Conservation (phyloP, 2,113 vertebrate species). For the Thermophis baileyi region DNA sequence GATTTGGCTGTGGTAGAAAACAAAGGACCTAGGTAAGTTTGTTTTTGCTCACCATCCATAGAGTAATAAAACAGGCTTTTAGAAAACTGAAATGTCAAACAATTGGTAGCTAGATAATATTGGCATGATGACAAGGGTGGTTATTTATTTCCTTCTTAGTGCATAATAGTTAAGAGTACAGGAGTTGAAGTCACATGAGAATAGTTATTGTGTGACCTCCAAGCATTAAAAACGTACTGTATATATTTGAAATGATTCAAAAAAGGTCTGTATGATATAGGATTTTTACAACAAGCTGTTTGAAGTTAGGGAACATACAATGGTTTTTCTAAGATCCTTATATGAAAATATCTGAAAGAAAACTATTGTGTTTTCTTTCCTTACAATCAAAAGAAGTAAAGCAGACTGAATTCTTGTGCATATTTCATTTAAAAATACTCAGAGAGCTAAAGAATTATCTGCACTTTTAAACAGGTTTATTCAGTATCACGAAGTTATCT, state of each 20-base stretch:
- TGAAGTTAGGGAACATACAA: conserved; percentile 23
- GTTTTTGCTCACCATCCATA: neutral
- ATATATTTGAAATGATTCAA: conserved; percentile 9
- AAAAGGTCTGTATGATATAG: conserved; percentile 22
- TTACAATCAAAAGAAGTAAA: conserved; percentile 33
- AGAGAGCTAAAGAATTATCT: neutral
- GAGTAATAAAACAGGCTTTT: neutral
- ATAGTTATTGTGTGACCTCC: conserved; percentile 62
- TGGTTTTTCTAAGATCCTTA: conserved; percentile 27
- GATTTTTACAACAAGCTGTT: rapidly evolving
- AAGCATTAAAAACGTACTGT: conserved; percentile 50
- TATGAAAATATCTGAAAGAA: conserved; percentile 41
- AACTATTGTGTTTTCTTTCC: conserved; percentile 27
- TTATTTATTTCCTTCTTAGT: conserved; percentile 37
- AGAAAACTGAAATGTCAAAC: conserved; percentile 15
- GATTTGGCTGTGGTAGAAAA: conserved; percentile 4
- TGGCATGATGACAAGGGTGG: conserved; percentile 28
- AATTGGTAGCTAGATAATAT: conserved; percentile 18
- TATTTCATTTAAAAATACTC: neutral
- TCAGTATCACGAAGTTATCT: neutral
- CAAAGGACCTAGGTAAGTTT: neutral
- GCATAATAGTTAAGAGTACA: conserved; percentile 11
- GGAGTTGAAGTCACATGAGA: conserved; percentile 42
- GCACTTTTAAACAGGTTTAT: neutral
- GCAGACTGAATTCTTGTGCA: neutral